A percentile compares a stretch with the other conserved stretches of the same genome.
phyloP scores from a whole-genome alignment of 1,140 invertebrate species.

The Galleria mellonella region DNA sequence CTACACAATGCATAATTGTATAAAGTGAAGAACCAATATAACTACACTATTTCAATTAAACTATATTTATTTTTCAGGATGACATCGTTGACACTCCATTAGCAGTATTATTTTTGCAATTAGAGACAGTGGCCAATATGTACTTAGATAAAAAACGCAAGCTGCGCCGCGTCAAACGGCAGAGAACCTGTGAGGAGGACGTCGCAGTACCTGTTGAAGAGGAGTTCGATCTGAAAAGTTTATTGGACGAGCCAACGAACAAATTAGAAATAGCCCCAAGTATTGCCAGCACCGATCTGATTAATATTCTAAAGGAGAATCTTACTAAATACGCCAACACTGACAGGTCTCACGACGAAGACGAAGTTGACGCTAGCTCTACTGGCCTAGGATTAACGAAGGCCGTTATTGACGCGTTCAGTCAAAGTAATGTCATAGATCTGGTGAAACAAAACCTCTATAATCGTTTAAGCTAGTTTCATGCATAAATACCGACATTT shows the following conservation, averaged over 20 bases:
- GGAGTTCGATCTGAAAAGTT: conserved; percentile 40
- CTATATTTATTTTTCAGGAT: conserved; percentile 39
- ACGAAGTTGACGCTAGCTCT: conserved; percentile 45
- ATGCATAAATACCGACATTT: too few species aligned
- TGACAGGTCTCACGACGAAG: conserved; percentile 31
- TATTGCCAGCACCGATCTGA: conserved; percentile 39
- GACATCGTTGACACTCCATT: conserved; percentile 63
- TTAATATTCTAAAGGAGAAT: conserved; percentile 55
- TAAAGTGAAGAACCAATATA: too few species aligned
- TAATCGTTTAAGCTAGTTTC: conserved; percentile 31
- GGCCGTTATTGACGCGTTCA: conserved; percentile 55
- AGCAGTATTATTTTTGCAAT: conserved; percentile 62
- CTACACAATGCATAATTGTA: too few species aligned
- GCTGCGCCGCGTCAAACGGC: conserved; percentile 50
- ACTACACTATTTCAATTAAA: too few species aligned
- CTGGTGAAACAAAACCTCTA: conserved; percentile 60
- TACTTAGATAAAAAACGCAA: conserved; percentile 57
- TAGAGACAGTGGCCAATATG: conserved; percentile 55
- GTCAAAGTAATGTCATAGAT: conserved; percentile 54
- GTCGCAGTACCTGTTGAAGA: conserved; percentile 11
- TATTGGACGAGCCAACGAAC: conserved; percentile 39
- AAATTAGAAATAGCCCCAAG: conserved; percentile 35
- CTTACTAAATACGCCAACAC: conserved; percentile 30
- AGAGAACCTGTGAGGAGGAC: conserved; percentile 45
- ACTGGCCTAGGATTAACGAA: conserved; percentile 51